Base-by-base conservation (phyloP, 1,140 invertebrate species). In the Trichoplusia ni region DNA sequence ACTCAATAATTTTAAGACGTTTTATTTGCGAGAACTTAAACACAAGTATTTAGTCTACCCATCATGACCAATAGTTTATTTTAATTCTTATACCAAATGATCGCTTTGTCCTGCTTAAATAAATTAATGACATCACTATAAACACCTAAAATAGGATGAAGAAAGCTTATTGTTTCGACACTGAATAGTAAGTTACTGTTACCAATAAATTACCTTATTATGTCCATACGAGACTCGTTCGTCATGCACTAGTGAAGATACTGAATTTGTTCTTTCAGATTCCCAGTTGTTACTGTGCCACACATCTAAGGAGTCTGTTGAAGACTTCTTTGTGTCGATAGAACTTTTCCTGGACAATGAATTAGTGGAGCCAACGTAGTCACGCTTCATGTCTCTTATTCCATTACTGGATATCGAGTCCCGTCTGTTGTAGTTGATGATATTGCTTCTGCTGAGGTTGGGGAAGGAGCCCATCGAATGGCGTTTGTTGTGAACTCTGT, bases 201-300 rank as follows among this genome's bases (percentile, higher is more conserved):
- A 27, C 35, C 59, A 42, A 78, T 74, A 77, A 25, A 73, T 79
- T 88, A 89, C 85, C 85, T 89, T 87, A 74, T 79, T 77, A 46
- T 76, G 47, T 70, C 71, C 79, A 65, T 64, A 81, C 13, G 80
- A 74, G 9, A 82, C 53, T 47, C 72, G 72, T 23, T 86, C 84
- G 51, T 85, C 81, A 49, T 78, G 67, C 31, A 62, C 63, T 60
- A 80, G 56, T 4, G 79, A 76, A 6, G 83, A 79, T 18, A 75
- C 61, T 4, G 79, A 79, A 59, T 78, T 71, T 46, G 82, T 66
- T 23, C 94, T 87, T 19, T 91, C 92, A 4, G 92, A 89, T 71
- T 95, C 94, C 94, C 94, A 95, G 6, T 93, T 93, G 4, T 93
- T 93, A 69, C 93, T 92, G 58, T 94, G 92, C 84, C 94, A 93